phyloP scores from a whole-genome alignment of 2,888 invertebrate genomes.

The Drosophila meridionalis region DNA sequence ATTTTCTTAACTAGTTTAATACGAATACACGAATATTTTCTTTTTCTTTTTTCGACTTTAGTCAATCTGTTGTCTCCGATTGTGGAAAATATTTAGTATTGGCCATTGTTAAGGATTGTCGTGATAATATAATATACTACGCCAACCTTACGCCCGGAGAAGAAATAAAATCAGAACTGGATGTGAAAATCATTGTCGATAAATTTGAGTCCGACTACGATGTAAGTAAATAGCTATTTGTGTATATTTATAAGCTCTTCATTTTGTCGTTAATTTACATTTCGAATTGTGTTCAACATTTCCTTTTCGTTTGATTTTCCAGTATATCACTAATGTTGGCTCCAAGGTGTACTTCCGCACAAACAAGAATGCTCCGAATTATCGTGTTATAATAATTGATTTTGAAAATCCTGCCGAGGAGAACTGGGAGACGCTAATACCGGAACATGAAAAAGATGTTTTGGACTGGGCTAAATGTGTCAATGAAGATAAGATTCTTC shows the following conservation, averaged over 20 bases:
- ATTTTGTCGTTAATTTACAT: background rate
- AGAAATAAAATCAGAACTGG: slow-evolving; percentile 88
- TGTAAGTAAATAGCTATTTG: slow-evolving; percentile 86
- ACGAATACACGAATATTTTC: background rate
- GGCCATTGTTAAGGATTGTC: slow-evolving; percentile 93
- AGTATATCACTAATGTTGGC: slow-evolving; percentile 96
- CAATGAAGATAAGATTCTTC: slow-evolving; percentile 92
- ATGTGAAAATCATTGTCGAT: slow-evolving; percentile 92
- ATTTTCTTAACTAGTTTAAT: background rate
- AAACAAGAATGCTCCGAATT: slow-evolving; percentile 97
- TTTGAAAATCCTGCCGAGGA: slow-evolving; percentile 89
- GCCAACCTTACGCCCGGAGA: slow-evolving; percentile 90
- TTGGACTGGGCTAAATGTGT: slow-evolving; percentile 95
- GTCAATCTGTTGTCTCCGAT: slow-evolving; percentile 93
- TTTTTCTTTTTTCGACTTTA: slow-evolving; percentile 84
- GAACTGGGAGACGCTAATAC: slow-evolving; percentile 93
- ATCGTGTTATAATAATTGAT: slow-evolving; percentile 94
- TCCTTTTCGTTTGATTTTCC: slow-evolving; percentile 81
- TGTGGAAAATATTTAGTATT: slow-evolving; percentile 96
- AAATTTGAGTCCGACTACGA: slow-evolving; percentile 97
- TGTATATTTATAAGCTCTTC: background rate
- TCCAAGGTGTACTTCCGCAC: slow-evolving; percentile 94
- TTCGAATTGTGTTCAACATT: background rate
- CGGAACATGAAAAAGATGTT: slow-evolving; percentile 94
- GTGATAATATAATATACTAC: slow-evolving; percentile 95